Evolutionary conservation across 1,140 invertebrate genomes (phyloP), one percentile per base, ranked within the genome.

Genomic region (Euglossa dilemma): DNA sequence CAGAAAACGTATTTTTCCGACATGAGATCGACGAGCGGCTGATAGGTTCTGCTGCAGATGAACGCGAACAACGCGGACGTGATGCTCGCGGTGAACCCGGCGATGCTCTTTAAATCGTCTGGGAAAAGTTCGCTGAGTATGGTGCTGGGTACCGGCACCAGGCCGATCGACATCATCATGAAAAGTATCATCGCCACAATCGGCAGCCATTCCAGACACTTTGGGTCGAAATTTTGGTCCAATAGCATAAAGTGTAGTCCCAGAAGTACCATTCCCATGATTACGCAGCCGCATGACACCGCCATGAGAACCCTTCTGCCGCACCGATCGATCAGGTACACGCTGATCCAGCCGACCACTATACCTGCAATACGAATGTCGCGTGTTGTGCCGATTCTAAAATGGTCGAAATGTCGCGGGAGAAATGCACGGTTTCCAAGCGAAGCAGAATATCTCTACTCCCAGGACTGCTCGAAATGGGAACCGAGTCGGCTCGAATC

Each of bases 111-210:
- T 16, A 97, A 95, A 87, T 96, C 96, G 0, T 96, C 95, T 3
- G 97, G 96, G 91, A 97, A 97, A 83, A 97, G 94, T 93, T 98
- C 97, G 50, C 97, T 95, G 81, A 97, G 95, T 81, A 97, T 95
- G 25, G 96, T 95, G 91, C 96, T 96, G 0, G 97, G 97, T 36
- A 97, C 96, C 0, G 96, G 96, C 45, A 96, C 95, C 84, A 97
- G 93, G 5, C 97, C 97, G 52, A 97, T 92, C 63, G 95, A 95
- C 90, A 97, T 82, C 50, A 78, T 5, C 73, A 54, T 47, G 52
- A 88, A 89, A 6, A 84, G 12, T 20, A 90, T 28, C 45, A 91
- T 56, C 0, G 85, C 59, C 0, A 84, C 6, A 7, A 92, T 80
- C 6, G 89, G 45, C 20, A 89, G 12, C 78, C 85, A 91, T 12